A percentile compares a stretch with the other conserved stretches of the same genome.
These are phyloP conservation scores for Leptoclinus maculatus DNA, from an alignment of 2,797 vertebrate species.

Conservation along the genomic window DNA sequence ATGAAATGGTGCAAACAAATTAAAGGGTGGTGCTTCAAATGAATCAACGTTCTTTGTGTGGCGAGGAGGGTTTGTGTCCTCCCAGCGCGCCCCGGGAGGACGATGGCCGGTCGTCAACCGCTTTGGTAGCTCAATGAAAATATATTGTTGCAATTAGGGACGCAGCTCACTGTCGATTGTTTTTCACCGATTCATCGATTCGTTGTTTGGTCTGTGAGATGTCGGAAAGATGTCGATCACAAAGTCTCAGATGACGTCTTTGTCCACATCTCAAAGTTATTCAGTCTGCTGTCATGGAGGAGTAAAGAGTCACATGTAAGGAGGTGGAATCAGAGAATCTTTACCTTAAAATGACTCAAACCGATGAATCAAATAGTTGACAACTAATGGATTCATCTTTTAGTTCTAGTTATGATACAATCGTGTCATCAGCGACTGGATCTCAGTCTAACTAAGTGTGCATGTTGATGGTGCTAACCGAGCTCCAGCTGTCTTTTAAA, in stretches of 20 bases:
- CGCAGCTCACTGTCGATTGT: no score
- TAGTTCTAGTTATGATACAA: not conserved
- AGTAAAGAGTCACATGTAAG: no score
- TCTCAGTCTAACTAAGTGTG: not conserved
- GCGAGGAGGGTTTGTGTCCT: slow-evolving; percentile 30
- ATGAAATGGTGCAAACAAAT: slow-evolving; percentile 85
- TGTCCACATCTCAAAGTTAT: no score
- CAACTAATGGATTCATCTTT: not conserved
- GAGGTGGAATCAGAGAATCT: no score
- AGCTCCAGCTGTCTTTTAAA: slow-evolving; percentile 6
- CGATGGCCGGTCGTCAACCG: not conserved
- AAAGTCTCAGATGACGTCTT: not conserved
- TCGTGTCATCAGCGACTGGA: not conserved
- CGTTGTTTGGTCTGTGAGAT: not conserved
- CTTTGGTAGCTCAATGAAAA: not conserved
- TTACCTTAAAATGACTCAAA: no score
- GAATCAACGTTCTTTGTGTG: slow-evolving; percentile 79
- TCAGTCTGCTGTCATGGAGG: no score
- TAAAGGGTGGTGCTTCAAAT: slow-evolving; percentile 80
- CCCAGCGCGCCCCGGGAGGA: slow-evolving; percentile 49
- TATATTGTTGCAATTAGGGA: not conserved
- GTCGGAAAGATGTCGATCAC: not conserved
- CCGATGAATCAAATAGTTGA: no score
- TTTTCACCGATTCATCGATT: not conserved
- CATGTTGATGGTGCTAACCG: slow-evolving; percentile 28